Base-by-base conservation (phyloP, 1,140 invertebrate genomes). In the Drosophila parabipectinata region DNA sequence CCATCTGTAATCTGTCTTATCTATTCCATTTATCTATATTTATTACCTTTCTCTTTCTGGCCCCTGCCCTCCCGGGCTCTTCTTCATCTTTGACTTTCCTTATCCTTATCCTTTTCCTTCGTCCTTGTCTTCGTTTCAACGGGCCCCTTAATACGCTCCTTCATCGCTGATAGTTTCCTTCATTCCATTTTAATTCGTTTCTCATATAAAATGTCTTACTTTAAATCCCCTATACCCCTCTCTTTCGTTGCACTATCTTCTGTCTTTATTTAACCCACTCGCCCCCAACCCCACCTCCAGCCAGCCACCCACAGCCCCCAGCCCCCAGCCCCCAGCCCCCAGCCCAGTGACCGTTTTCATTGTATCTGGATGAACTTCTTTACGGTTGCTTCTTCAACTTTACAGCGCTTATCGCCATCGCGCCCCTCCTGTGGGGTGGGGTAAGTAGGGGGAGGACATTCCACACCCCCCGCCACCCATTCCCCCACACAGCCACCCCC, bases 191-290 rank as follows among this genome's bases (percentile, higher is more conserved):
- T 74, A 74, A 74, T 74, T 74, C 72, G 53, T 74, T 74, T 74
- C 71, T 74, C 72, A 74, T 74, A 74, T 74, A 66, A 74, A 74
- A 74, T 74, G 72, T 74, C 72, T 74, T 74, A 66, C 72, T 74
- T 56, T 64, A 69, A 69, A 39, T 52, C 57, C 59, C 32, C 21
- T 8, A 15, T n/a, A 7, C 44, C 3, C 7, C 26, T n/a, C 12
- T 9, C n/a, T 12, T 1, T 44, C 7, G 8, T 9, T 2, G 15
- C 14, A 45, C 4, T 15, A 9, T 8, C 3, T 21, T 8, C 18
- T 15, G 8, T 21, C 37, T 5, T 24, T 18, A 10, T 24, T 39
- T 37, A 30, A 39, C 62, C 51, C 50, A 21, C 3, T 60, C 34
- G 8, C 37, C n/a, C 37, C 15, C 1, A 9, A n/a, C 26, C 2